A percentile compares a stretch with the other conserved stretches of the same genome.
These are phyloP conservation scores for Cichlasoma orientale DNA, from an alignment of 2,797 vertebrate genomes.

Conservation along the genomic window DNA sequence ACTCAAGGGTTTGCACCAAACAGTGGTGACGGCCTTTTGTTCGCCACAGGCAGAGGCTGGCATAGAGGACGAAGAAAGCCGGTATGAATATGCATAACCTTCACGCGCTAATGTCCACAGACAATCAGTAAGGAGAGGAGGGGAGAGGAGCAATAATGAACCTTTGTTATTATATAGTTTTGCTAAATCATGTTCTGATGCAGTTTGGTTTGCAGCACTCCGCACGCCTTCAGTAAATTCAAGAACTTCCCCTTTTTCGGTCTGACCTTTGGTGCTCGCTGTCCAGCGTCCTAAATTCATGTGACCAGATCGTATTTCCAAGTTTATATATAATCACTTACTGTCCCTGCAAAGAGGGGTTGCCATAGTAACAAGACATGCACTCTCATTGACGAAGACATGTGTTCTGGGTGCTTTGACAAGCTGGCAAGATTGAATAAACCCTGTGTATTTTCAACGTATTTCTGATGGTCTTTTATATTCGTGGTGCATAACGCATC, in stretches of 20 bases:
- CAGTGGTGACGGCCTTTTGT: constrained; percentile 67
- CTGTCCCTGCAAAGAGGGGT: constrained; percentile 13
- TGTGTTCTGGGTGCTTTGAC: not conserved
- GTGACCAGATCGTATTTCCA: constrained; percentile 8
- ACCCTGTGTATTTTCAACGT: not conserved
- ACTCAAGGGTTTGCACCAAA: constrained; percentile 51
- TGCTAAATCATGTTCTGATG: too few relatives aligned
- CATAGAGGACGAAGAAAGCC: constrained; percentile 39
- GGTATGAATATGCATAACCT: constrained; percentile 74
- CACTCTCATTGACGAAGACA: not conserved
- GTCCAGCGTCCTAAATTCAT: not conserved
- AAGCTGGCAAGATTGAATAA: not conserved
- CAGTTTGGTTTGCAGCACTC: too few relatives aligned
- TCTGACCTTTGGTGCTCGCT: not conserved
- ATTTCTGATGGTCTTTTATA: constrained; percentile 23
- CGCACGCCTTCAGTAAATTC: too few relatives aligned
- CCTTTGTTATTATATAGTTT: constrained; percentile 29
- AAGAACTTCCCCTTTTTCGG: too few relatives aligned
- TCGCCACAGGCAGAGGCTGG: constrained; percentile 48
- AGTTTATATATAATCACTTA: constrained; percentile 25
- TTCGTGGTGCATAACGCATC: constrained; percentile 16
- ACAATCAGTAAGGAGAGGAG: constrained; percentile 48
- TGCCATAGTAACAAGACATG: constrained; percentile 47
- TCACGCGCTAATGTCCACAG: constrained; percentile 68
- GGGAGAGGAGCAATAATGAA: constrained; percentile 10